Evolutionary conservation across 2,888 invertebrate species (phyloP).

Genomic region (Sipha maydis): DNA sequence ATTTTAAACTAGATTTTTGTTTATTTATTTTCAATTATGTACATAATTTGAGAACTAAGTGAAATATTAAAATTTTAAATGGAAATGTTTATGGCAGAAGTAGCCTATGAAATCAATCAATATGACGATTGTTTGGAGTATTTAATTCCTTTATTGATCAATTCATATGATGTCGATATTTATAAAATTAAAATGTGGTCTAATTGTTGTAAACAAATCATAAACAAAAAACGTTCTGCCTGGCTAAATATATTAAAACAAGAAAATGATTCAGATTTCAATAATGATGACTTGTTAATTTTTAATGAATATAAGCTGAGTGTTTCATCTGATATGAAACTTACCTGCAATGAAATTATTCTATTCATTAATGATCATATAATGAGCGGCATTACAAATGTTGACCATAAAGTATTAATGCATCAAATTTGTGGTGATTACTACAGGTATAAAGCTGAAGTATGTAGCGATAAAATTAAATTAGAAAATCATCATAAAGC

Average conservation of each 20-base stretch:
- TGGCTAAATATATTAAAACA: neutral
- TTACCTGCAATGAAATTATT: neutral
- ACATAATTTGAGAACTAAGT: no score
- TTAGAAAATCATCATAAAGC: neutral
- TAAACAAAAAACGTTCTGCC: constrained; percentile 5
- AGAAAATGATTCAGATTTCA: neutral
- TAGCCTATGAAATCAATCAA: neutral
- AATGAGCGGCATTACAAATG: neutral
- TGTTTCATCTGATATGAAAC: constrained; percentile 26
- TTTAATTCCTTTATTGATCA: neutral
- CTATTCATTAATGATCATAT: neutral
- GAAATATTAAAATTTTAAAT: neutral
- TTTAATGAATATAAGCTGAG: constrained; percentile 1
- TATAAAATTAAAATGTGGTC: neutral
- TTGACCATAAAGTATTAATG: neutral
- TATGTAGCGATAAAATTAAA: neutral
- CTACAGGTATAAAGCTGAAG: constrained; percentile 13
- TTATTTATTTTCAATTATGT: no score
- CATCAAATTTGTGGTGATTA: neutral
- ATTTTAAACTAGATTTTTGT: no score
- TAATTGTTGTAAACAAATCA: neutral
- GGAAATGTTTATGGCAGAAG: constrained; percentile 8
- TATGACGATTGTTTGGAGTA: constrained; percentile 11
- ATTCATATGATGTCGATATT: neutral
- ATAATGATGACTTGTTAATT: neutral